Base-by-base conservation (phyloP, 30 jellyfish, hydroid and myxozoan genomes). In the Catostylus mosaicus region DNA sequence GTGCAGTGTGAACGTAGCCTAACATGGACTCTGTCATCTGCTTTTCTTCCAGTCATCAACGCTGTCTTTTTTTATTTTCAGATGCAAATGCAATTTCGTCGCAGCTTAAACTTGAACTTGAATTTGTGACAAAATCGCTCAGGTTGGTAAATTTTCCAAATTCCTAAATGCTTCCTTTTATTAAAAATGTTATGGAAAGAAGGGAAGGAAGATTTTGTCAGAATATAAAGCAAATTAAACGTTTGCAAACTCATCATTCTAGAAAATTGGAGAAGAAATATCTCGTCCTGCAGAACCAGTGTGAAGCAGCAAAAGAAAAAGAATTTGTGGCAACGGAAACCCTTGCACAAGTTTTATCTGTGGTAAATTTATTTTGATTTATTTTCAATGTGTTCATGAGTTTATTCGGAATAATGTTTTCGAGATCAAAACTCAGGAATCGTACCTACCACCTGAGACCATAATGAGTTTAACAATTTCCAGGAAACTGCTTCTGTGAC, bases 291-390 rank as follows among this genome's bases (percentile, higher is more conserved):
- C 86, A 83, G 48, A 43, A 63, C 11, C 54, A 70, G 59, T 30
- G 56, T 0, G 71, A 61, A 1, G 64, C 75, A 10, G 63, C 88
- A 34, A 45, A 33, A 29, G 94, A 84, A 30, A 73, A 75, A 63
- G 94, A 84, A 64, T 19, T 50, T 48, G 29, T 84, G 16, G 88
- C 88, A 30, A 75, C 88, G 14, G 83, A 84, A 34, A 73, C 94
- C 20, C 66, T 84, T 67, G 48, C 59, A 0, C 83, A 84, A 73
- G 94, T 84, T 45, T 48, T 84, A 5, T 40, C 88, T 56, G 94
- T 84, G 75, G 94, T 84, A 73, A 18, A 82, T 18, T 23, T 26
- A 30, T 31, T 18, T 65, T 7, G 69, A 5, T 11, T 5, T 64
- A 3, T 64, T 9, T 26, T n/a, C 6, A 64, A 29, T 4, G 77